Conservation (phyloP, 64 coral and sea anemone species). For the Stichodactyla mertensii region DNA sequence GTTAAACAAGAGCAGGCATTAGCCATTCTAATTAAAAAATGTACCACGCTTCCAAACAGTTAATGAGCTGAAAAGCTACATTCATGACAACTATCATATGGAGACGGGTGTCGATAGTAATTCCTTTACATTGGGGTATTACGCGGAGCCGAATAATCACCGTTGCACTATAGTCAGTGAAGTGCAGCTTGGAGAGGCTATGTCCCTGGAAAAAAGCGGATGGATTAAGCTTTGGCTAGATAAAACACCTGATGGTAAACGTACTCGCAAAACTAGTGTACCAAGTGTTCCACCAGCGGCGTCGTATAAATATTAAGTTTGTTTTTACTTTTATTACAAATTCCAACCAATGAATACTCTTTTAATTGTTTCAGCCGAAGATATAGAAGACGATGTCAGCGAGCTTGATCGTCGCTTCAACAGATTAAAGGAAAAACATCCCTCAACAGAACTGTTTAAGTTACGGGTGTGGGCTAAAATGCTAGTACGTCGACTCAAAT, state of each 20-base stretch:
- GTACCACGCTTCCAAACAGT: background rate
- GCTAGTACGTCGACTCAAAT: background rate
- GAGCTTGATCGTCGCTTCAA: background rate
- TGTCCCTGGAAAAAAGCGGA: background rate
- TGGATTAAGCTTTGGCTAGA: slow-evolving; percentile 5
- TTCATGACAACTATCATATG: background rate
- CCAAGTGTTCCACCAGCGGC: too few species aligned
- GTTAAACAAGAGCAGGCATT: background rate
- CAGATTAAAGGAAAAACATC: slow-evolving; percentile 10
- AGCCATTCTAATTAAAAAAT: background rate
- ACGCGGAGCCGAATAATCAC: slow-evolving; percentile 1
- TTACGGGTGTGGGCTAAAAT: slow-evolving; percentile 10
- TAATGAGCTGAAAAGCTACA: background rate
- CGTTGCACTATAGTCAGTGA: background rate
- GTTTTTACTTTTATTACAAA: too few species aligned
- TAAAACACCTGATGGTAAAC: background rate
- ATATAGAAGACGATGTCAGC: background rate
- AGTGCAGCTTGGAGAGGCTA: slow-evolving; percentile 6
- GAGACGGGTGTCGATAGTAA: background rate
- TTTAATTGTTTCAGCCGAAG: background rate
- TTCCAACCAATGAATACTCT: too few species aligned
- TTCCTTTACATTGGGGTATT: background rate
- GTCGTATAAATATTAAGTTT: too few species aligned
- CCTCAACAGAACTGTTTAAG: background rate
- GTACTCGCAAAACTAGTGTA: background rate